Base-by-base conservation (phyloP, 2,797 vertebrate species). In the Hoplostethus mediterraneus region DNA sequence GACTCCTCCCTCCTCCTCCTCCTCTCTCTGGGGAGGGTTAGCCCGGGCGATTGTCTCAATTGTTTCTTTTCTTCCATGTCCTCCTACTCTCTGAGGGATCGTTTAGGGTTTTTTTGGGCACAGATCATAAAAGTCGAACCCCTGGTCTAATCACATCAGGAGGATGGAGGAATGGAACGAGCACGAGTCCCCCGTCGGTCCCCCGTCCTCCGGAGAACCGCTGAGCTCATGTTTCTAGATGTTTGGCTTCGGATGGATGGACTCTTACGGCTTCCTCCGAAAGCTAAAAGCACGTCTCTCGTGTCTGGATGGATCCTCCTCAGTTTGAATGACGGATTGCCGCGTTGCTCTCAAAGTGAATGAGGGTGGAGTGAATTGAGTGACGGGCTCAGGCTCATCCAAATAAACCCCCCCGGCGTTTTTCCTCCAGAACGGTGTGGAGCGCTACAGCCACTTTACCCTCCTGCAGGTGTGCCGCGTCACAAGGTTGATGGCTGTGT, bases 381-480 rank as follows among this genome's bases (percentile, higher is more conserved):
- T 56, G 21, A 54, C 17, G 45, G 49, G 55, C 48, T 51, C 58
- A 2, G 21, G 31, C 54, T 21, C 21, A 63, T 75, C 53, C 73
- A 47, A 30, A 38, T 61, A 21, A 61, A 14, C 49, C 45, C 33
- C 49, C 45, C 33, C 44, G 44, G 65, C 70, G 53, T 72, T 25
- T 55, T 56, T n/a, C n/a, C 52, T 3, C 17, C 52, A 55, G 53
- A 42, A 76, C 49, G 58, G 62, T 17, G 49, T 67, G 51, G 38
- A 74, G 42, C 55, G 49, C 56, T 61, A 71, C 45, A 56, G 65
- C 48, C 25, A 47, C 28, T 62, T 59, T n/a, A n/a, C n/a, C n/a
- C n/a, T n/a, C n/a, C n/a, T 56, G 77, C 87, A 91, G 82, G 88
- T 90, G 89, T 71, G 56, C 76, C 71, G 68, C 86, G 83, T 86